Percentiles rank a stretch among this genome's conserved stretches.
Evolutionary conservation across 1,140 invertebrate genomes (phyloP).

Genomic region (Galendromus occidentalis): DNA sequence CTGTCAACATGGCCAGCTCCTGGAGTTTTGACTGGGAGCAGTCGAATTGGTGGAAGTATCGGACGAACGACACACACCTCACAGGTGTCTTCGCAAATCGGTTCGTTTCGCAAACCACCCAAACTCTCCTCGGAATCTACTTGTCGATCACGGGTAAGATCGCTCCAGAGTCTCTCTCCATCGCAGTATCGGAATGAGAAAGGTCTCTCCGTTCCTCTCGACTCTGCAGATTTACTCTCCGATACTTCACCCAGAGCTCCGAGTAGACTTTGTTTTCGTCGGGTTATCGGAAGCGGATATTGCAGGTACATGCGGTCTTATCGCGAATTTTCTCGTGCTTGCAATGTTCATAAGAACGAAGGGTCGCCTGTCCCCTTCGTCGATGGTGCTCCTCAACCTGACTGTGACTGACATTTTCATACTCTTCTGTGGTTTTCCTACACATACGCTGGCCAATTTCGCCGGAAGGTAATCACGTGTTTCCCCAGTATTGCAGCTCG

Average conservation of each 20-base stretch:
- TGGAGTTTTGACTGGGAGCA: neutral
- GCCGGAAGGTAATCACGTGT: constrained; percentile 14
- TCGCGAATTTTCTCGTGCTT: constrained; percentile 20
- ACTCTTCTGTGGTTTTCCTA: constrained; percentile 21
- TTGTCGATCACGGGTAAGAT: neutral
- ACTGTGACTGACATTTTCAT: constrained; percentile 21
- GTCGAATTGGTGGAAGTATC: neutral
- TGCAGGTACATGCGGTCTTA: constrained; percentile 19
- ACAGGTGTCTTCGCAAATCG: neutral
- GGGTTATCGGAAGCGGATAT: neutral
- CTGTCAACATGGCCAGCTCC: neutral
- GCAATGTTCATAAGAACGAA: constrained; percentile 20
- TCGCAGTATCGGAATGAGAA: neutral
- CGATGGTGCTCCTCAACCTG: constrained; percentile 20
- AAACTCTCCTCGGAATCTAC: neutral
- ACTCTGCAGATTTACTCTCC: neutral
- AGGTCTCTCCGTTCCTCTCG: neutral
- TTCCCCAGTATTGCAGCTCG: no score
- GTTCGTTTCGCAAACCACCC: neutral
- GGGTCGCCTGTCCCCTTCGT: constrained; percentile 19
- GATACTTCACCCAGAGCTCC: neutral
- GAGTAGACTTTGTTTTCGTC: neutral
- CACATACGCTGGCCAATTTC: constrained; percentile 19
- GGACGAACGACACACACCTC: neutral
- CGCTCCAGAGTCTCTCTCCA: neutral